phyloP scores from a whole-genome alignment of 2,888 invertebrate species.

The Choreutis nemorana region DNA sequence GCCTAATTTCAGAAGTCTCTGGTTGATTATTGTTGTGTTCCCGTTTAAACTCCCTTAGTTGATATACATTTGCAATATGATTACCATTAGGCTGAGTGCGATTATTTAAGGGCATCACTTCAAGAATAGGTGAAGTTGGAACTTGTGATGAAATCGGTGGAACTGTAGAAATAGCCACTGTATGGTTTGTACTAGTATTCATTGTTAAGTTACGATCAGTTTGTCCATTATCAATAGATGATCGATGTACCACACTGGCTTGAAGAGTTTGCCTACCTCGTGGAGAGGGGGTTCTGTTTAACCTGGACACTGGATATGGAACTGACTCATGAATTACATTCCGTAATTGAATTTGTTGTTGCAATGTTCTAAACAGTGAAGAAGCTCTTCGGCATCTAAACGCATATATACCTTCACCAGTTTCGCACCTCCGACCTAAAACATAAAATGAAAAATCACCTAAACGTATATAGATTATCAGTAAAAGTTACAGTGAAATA shows the following conservation, averaged over 20 bases:
- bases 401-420: slow-evolving; percentile 94
- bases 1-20: slow-evolving; percentile 28
- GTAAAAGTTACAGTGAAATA: no score
- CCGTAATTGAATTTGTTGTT: slow-evolving; percentile 80
- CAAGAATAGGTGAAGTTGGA: slow-evolving; percentile 60
- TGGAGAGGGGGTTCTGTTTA: slow-evolving; percentile 34
- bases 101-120: slow-evolving; percentile 61
- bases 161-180: slow-evolving; percentile 20
- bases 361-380: slow-evolving; percentile 85
- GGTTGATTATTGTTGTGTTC: slow-evolving; percentile 58
- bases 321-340: slow-evolving; percentile 49
- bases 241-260: slow-evolving; percentile 49
- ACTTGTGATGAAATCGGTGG: slow-evolving; percentile 29
- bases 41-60: slow-evolving; percentile 61
- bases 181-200: slow-evolving; percentile 28
- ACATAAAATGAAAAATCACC: slow-evolving; percentile 15
- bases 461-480: slow-evolving; percentile 3
- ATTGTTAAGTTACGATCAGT: slow-evolving; percentile 24
- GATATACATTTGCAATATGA: slow-evolving; percentile 64
- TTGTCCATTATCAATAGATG: slow-evolving; percentile 50
- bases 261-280: slow-evolving; percentile 47
- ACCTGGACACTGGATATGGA: slow-evolving; percentile 38
- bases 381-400: slow-evolving; percentile 90
- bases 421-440: slow-evolving; percentile 79
- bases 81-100: slow-evolving; percentile 34